These are phyloP conservation scores for Nymphalis c-album DNA, from an alignment of 2,888 invertebrate genomes.

Conservation along the genomic window DNA sequence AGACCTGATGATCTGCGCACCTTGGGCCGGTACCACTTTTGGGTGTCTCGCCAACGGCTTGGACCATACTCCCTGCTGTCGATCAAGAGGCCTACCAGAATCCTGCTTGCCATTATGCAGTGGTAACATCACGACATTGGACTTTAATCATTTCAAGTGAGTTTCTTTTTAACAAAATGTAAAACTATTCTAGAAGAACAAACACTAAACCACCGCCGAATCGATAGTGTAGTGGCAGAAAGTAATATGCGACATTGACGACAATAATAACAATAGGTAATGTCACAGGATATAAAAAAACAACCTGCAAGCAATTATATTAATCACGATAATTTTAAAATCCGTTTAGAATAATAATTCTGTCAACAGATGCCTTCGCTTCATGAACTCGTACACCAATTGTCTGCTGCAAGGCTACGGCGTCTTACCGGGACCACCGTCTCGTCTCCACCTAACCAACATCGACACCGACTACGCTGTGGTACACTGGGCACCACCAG, in stretches of 20 bases:
- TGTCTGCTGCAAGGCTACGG: conserved; percentile 92
- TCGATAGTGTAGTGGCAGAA: too few relatives aligned
- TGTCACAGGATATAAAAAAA: too few relatives aligned
- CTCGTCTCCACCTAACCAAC: conserved; percentile 85
- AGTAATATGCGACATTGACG: too few relatives aligned
- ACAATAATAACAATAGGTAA: too few relatives aligned
- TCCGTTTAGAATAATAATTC: too few relatives aligned
- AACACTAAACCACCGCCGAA: too few relatives aligned
- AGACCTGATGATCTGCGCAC: conserved; percentile 94
- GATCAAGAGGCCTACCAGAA: conserved; percentile 87
- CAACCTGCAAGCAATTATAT: too few relatives aligned
- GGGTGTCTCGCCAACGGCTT: conserved; percentile 89
- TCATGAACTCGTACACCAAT: conserved; percentile 90
- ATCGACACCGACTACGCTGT: conserved; percentile 89
- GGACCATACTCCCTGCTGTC: conserved; percentile 91
- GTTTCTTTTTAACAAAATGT: conserved; percentile 41
- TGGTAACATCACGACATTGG: conserved; percentile 88
- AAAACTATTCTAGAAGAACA: too few relatives aligned
- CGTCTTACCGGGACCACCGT: conserved; percentile 88
- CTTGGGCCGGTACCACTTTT: conserved; percentile 91
- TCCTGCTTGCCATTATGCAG: conserved; percentile 89
- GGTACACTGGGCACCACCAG: conserved; percentile 89
- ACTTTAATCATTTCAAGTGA: conserved; percentile 92
- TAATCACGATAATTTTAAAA: too few relatives aligned
- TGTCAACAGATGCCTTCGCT: conserved; percentile 85